These are phyloP conservation scores for Falco naumanni DNA, from an alignment of 2,797 vertebrate species.

Conservation along the genomic window DNA sequence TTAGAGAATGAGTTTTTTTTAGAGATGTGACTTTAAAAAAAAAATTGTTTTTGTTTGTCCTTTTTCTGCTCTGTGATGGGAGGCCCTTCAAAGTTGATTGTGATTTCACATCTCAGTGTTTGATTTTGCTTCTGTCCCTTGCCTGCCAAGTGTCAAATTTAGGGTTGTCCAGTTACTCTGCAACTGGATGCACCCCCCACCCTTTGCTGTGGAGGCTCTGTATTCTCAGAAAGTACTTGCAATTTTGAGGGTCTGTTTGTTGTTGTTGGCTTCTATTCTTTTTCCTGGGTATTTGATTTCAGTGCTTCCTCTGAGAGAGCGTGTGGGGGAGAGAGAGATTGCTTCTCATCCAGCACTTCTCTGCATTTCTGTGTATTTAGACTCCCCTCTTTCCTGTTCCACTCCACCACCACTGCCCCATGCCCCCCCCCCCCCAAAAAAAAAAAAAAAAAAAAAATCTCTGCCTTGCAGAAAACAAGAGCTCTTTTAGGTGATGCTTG, in stretches of 20 bases:
- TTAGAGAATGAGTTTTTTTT: neutral
- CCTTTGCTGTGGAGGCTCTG: neutral
- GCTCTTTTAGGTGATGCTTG: neutral
- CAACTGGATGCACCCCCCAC: neutral
- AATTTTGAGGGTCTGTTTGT: constrained; percentile 33
- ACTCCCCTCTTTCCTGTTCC: neutral
- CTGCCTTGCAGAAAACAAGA: neutral
- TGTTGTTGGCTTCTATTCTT: constrained; percentile 27
- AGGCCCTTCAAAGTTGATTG: neutral
- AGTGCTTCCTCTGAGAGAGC: neutral
- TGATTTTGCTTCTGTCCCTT: neutral
- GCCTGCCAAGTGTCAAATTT: neutral
- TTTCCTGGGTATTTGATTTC: constrained; percentile 4
- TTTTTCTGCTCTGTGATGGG: neutral
- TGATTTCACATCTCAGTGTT: constrained; percentile 8
- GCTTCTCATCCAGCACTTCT: neutral
- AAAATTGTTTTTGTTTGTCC: neutral
- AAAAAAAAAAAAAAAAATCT: neutral
- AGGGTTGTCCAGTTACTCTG: neutral
- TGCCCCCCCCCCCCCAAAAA: too few relatives aligned
- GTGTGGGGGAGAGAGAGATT: neutral
- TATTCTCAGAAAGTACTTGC: neutral
- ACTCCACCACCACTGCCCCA: too few relatives aligned
- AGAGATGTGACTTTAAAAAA: neutral
- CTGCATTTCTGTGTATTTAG: neutral